Percentiles rank a stretch among this genome's conserved stretches.
phyloP scores from a whole-genome alignment of 2,797 vertebrate species.

The Vespertilio murinus region DNA sequence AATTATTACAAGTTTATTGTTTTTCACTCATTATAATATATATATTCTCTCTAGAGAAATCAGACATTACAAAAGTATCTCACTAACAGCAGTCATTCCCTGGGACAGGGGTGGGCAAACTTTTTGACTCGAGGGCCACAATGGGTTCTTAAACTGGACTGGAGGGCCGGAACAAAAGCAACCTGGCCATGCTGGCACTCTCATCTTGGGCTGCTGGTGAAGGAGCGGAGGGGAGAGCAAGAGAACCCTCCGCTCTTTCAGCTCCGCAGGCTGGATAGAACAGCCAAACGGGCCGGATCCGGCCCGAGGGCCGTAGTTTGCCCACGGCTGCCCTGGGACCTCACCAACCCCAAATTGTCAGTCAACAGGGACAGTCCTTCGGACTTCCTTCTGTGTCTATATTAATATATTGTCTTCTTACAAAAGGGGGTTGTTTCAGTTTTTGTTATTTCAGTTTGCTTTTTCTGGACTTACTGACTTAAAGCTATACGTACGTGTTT shows the following conservation, averaged over 20 bases:
- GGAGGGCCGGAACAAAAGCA: no score
- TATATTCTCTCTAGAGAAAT: neutral
- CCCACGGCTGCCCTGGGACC: neutral
- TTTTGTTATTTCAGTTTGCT: neutral
- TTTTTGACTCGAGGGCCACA: no score
- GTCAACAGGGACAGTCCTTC: neutral
- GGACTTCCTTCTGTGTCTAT: neutral
- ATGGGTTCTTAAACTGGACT: no score
- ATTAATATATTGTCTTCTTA: neutral
- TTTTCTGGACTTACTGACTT: neutral
- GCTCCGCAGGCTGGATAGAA: no score
- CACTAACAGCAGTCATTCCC: neutral
- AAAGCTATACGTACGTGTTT: neutral
- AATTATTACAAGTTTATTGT: neutral
- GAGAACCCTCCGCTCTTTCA: no score
- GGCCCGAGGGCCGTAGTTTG: no score
- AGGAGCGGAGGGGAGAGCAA: no score
- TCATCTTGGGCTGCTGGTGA: no score
- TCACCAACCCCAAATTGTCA: neutral
- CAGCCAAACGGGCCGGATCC: no score
- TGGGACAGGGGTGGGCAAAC: no score
- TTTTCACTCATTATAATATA: slow-evolving; percentile 22
- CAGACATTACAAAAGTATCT: neutral
- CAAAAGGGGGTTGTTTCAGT: neutral
- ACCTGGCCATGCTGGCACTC: no score